These are phyloP conservation scores for Neolamprologus fasciatus DNA, from an alignment of 2,113 vertebrate genomes.

Conservation along the genomic window DNA sequence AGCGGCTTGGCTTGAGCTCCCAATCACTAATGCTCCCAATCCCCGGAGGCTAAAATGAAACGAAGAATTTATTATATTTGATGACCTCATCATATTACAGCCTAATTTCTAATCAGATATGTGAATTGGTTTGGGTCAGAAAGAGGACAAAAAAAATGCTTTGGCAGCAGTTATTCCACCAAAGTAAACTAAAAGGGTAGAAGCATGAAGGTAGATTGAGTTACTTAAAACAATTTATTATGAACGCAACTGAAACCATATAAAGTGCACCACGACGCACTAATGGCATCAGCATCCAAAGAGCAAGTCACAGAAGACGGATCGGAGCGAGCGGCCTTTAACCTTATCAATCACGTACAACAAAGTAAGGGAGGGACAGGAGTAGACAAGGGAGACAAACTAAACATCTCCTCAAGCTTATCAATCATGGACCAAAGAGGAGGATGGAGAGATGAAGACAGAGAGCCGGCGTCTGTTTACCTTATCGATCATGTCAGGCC, in stretches of 20 bases:
- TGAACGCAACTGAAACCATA: background rate
- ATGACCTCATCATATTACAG: background rate
- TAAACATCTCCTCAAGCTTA: constrained; percentile 27
- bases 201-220: background rate
- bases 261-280: background rate
- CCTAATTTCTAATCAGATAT: background rate
- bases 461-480: constrained; percentile 63
- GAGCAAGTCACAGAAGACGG: background rate
- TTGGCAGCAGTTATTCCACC: background rate
- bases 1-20: background rate
- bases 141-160: background rate
- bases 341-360: constrained; percentile 54
- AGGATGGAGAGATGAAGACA: constrained; percentile 5
- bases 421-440: constrained; percentile 54
- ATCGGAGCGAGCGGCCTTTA: constrained; percentile 17
- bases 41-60: background rate
- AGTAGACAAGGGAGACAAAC: constrained; percentile 12
- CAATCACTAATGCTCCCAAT: background rate
- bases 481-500: constrained; percentile 97
- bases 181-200: background rate
- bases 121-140: background rate
- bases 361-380: constrained; percentile 13
- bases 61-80: background rate
- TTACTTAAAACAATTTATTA: background rate
- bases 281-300: background rate